phyloP scores from a whole-genome alignment of 2,113 vertebrate species.

The Crocuta crocuta region DNA sequence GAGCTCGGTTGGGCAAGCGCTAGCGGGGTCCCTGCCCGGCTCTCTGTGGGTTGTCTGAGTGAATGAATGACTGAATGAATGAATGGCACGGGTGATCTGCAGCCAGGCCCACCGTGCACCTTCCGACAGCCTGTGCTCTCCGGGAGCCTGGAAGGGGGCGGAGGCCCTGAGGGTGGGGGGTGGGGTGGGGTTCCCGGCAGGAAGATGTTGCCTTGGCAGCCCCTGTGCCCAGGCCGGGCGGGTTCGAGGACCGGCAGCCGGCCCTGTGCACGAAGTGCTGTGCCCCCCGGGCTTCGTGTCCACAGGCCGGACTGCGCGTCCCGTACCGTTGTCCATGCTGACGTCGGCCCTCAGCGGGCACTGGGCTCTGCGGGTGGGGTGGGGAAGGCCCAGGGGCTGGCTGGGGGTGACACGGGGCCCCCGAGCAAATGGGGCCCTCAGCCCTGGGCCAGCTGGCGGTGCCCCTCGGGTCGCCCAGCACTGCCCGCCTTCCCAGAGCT shows the following conservation, averaged over 20 bases:
- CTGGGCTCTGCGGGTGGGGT: background rate
- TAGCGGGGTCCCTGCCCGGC: background rate
- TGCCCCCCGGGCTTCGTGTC: background rate
- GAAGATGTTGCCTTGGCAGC: background rate
- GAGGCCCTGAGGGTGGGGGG: background rate
- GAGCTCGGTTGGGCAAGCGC: rapidly evolving
- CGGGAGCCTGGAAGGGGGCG: background rate
- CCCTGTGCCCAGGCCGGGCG: too few species aligned
- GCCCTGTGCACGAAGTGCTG: rapidly evolving
- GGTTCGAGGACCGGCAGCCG: background rate
- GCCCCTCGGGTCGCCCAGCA: too few species aligned
- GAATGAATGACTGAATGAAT: too few species aligned
- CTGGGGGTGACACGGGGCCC: background rate
- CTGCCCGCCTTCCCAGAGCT: background rate
- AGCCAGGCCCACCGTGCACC: too few species aligned
- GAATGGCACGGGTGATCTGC: rapidly evolving
- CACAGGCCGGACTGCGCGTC: too few species aligned
- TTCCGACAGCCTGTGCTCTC: background rate
- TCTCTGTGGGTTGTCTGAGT: rapidly evolving
- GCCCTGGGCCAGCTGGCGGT: rapidly evolving
- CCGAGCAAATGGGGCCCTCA: background rate
- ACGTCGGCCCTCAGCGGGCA: background rate
- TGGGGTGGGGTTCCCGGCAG: background rate
- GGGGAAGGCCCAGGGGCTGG: background rate
- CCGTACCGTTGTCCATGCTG: background rate